A percentile compares a stretch with the other conserved stretches of the same genome.
Conservation (phyloP, 2,888 invertebrate species). For the Nomada fabriciana region DNA sequence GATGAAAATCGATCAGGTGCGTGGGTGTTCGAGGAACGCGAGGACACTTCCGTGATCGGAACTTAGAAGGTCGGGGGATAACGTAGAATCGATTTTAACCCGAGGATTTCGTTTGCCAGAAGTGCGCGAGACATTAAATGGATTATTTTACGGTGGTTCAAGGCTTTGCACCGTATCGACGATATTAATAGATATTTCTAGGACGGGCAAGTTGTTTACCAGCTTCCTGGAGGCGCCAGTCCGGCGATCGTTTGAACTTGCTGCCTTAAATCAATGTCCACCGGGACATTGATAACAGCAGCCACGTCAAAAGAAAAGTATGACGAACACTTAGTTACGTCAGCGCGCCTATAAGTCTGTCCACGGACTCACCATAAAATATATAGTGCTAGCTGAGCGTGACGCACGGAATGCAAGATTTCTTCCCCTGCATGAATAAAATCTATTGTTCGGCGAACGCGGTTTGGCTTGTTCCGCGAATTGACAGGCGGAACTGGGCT, state of each 20-base stretch:
- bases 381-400: slow-evolving; percentile 61
- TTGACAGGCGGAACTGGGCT: slow-evolving; percentile 13
- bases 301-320: slow-evolving; percentile 50
- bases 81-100: too few species aligned
- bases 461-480: slow-evolving; percentile 19
- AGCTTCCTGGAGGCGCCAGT: slow-evolving; percentile 32
- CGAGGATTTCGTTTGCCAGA: too few species aligned
- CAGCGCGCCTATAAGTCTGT: slow-evolving; percentile 44
- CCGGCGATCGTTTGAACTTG: slow-evolving; percentile 42
- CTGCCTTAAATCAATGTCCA: slow-evolving; percentile 55
- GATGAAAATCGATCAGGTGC: slow-evolving; percentile 23
- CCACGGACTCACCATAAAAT: slow-evolving; percentile 69
- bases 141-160: background rate
- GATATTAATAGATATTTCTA: slow-evolving; percentile 20
- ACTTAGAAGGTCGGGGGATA: too few species aligned
- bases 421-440: slow-evolving; percentile 38
- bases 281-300: slow-evolving; percentile 45
- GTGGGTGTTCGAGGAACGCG: slow-evolving; percentile 22
- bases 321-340: slow-evolving; percentile 56
- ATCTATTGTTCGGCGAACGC: slow-evolving; percentile 35
- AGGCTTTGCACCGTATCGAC: background rate
- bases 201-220: slow-evolving; percentile 41
- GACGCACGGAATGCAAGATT: slow-evolving; percentile 66
- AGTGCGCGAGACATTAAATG: background rate
- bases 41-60: slow-evolving; percentile 40